Percentiles rank a stretch among this genome's conserved stretches.
These are phyloP conservation scores for Festucalex cinctus DNA, from an alignment of 2,113 vertebrate species.

Conservation along the genomic window DNA sequence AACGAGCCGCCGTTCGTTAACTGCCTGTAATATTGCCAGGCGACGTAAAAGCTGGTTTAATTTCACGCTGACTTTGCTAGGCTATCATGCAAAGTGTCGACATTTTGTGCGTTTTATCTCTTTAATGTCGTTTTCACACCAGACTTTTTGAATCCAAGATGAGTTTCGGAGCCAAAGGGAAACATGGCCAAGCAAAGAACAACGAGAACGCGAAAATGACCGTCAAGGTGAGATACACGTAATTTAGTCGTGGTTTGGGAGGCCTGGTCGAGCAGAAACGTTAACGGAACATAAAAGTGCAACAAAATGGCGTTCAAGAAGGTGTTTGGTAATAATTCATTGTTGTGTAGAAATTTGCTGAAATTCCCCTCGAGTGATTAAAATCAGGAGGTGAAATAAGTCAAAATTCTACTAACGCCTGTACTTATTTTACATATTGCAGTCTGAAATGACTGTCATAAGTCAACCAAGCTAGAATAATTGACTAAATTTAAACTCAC, in stretches of 20 bases:
- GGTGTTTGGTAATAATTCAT: not conserved
- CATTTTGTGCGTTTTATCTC: not conserved
- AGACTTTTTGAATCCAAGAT: conserved; percentile 44
- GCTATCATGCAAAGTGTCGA: not conserved
- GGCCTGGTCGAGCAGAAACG: not conserved
- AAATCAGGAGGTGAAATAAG: too few species aligned
- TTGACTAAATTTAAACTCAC: too few species aligned
- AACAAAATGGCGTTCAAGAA: not conserved
- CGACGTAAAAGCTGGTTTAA: not conserved
- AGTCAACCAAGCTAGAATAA: too few species aligned
- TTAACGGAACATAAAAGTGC: not conserved
- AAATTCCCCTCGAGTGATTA: not conserved
- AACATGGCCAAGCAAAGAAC: conserved; percentile 44
- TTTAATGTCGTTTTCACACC: not conserved
- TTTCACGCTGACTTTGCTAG: not conserved
- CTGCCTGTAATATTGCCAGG: not conserved
- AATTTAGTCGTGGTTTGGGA: not conserved
- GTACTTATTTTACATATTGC: too few species aligned
- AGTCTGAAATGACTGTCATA: too few species aligned
- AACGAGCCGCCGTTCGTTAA: not conserved
- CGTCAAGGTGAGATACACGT: not conserved
- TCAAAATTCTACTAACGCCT: too few species aligned
- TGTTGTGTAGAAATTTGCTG: not conserved
- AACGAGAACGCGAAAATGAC: conserved; percentile 76
- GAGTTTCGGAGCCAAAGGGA: conserved; percentile 73